A percentile compares a stretch with the other conserved stretches of the same genome.
Evolutionary conservation across 1,140 invertebrate species (phyloP).

Genomic region (Drosophila sproati): DNA sequence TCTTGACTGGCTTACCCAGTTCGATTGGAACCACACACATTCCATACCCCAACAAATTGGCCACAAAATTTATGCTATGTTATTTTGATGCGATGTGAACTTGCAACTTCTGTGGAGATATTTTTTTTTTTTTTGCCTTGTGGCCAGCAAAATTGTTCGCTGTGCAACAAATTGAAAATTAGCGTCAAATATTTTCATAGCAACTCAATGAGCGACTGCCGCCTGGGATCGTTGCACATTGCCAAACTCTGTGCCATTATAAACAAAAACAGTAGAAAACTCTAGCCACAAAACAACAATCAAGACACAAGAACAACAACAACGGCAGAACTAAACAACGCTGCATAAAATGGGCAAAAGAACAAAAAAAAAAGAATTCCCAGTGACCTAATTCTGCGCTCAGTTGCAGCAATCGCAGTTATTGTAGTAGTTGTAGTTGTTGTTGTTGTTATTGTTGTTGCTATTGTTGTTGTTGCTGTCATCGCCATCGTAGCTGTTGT

Average conservation of each 20-base stretch:
- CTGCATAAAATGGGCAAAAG: conserved; percentile 57
- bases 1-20: not conserved
- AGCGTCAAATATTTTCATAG: conserved; percentile 50
- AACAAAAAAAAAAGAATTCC: conserved; percentile 73
- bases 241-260: conserved; percentile 36
- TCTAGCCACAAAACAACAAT: conserved; percentile 51
- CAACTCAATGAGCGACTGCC: conserved; percentile 27
- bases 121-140: conserved; percentile 16
- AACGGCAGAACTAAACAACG: conserved; percentile 34
- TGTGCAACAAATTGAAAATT: conserved; percentile 53
- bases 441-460: conserved; percentile 35
- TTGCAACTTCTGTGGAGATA: conserved; percentile 28
- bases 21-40: conserved; percentile 24
- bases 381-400: conserved; percentile 72
- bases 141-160: conserved; percentile 23
- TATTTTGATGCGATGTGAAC: conserved; percentile 32
- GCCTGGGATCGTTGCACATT: conserved; percentile 34
- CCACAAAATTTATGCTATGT: conserved; percentile 35
- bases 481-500: conserved; percentile 59
- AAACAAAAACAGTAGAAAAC: conserved; percentile 49
- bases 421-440: conserved; percentile 30
- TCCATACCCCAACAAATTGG: conserved; percentile 27
- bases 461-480: conserved; percentile 50
- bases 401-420: conserved; percentile 68
- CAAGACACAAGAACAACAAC: conserved; percentile 28